Evolutionary conservation across 2,113 vertebrate genomes (phyloP), one percentile per base, ranked within the genome.

Genomic region (Myotis brandtii): DNA sequence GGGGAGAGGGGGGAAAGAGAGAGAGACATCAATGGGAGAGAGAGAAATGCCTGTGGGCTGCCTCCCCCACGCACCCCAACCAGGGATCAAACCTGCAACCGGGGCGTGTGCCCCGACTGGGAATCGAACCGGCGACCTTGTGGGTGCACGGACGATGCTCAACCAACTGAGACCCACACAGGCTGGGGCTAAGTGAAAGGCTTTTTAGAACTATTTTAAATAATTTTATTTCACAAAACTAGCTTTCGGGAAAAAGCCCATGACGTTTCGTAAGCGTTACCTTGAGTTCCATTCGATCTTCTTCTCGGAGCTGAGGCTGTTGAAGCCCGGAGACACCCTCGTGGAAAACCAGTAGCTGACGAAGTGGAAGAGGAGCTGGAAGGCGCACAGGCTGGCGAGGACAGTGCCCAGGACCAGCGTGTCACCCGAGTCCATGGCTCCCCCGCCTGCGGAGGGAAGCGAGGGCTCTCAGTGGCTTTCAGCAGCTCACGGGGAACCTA

Each of bases 211-310:
- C 86, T 37, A 92, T 37, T 84, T 92, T 23, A 84, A 89, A 77
- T 13, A n/a, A 46, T 37, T 62, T 86, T 79, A 72, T 18, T 72
- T 73, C 83, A 48, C 32, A 79, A 93, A 80, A 70, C 50, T 64
- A 73, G 20, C 56, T 83, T 89, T 88, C 66, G 18, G 56, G 23
- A 18, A 66, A 88, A 54, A 27, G 27, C 3, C 43, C 43, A 32
- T 80, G 52, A 52, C 40, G 70, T 81, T 86, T 88, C 46, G 66
- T 30, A 92, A 48, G 82, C 69, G 88, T 89, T 99, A 99, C 99
- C 99, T 99, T 95, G 99, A 99, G 98, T 99, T 99, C 99, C 99
- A 99, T 97, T 99, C 99, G 9, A 99, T 99, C 98, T 99, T 99
- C 99, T 99, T 99, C 97, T 99, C 99, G 91, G 98, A 97, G 93